These are phyloP conservation scores for Physella acuta DNA, from an alignment of 1,140 invertebrate genomes.

Conservation along the genomic window DNA sequence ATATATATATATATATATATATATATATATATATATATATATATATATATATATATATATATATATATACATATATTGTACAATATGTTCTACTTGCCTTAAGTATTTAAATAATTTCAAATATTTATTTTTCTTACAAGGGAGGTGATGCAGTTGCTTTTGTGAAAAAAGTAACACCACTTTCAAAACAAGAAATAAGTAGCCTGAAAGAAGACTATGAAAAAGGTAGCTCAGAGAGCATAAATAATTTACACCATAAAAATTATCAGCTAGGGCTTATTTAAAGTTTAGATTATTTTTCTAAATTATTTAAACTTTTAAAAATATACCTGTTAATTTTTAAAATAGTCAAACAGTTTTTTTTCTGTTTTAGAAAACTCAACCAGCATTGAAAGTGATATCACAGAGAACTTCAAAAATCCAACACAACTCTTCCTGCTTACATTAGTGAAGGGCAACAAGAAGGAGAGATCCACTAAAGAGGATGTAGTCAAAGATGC, in stretches of 20 bases:
- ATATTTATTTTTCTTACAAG: no score
- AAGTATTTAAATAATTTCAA: no score
- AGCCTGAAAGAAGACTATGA: conserved; percentile 20
- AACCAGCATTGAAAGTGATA: conserved; percentile 20
- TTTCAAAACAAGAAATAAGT: conserved; percentile 8
- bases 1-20: no score
- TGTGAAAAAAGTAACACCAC: conserved; percentile 18
- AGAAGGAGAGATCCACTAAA: not conserved
- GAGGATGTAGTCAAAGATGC: conserved; percentile 12
- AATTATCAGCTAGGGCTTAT: no score
- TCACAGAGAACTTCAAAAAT: conserved; percentile 13
- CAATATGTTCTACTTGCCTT: no score
- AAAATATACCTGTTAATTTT: not conserved
- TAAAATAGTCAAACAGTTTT: not conserved
- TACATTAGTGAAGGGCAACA: conserved; percentile 9
- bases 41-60: no score
- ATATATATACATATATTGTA: no score
- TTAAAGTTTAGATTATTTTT: not conserved
- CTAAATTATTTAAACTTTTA: not conserved
- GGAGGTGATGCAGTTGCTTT: conserved; percentile 11
- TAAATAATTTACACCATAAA: no score
- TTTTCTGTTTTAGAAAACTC: conserved; percentile 12
- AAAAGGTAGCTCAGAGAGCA: conserved; percentile 22
- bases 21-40: no score
- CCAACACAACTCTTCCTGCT: conserved; percentile 12